Conservation (phyloP, 2,113 vertebrate species). For the Eidolon helvum region DNA sequence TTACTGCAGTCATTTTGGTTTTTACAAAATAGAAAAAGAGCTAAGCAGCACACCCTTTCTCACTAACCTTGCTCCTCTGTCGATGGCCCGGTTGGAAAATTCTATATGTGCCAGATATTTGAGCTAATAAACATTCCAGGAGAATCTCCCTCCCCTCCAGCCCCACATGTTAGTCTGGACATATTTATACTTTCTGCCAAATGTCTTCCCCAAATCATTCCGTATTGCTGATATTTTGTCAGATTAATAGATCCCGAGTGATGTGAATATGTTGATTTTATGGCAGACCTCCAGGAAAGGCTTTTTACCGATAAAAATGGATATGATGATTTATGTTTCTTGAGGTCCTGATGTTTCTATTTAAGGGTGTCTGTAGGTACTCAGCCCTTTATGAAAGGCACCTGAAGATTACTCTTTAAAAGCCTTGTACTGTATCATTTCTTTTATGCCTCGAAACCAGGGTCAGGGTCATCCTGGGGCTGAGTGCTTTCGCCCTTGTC, state of each 20-base stretch:
- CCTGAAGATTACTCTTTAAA: neutral
- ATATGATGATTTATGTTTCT: constrained; percentile 48
- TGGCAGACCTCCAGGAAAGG: constrained; percentile 57
- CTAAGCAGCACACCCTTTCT: neutral
- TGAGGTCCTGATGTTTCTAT: constrained; percentile 52
- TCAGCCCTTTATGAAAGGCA: neutral
- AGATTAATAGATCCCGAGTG: constrained; percentile 60
- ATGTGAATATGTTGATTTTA: constrained; percentile 51
- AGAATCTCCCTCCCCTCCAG: neutral
- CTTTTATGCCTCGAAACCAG: constrained; percentile 66
- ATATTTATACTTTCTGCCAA: constrained; percentile 61
- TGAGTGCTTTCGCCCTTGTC: constrained; percentile 43
- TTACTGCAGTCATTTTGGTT: neutral
- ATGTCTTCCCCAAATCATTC: constrained; percentile 53
- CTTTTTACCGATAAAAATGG: constrained; percentile 53
- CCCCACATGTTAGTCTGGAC: constrained; percentile 28
- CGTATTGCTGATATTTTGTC: constrained; percentile 47
- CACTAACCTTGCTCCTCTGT: constrained; percentile 7
- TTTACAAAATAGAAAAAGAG: neutral
- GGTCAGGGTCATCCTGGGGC: constrained; percentile 55
- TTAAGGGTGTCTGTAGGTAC: constrained; percentile 45
- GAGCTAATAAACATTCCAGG: constrained; percentile 50
- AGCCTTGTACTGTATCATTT: constrained; percentile 49
- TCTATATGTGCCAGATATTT: constrained; percentile 23
- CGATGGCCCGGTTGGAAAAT: constrained; percentile 32